phyloP scores from a whole-genome alignment of 2,888 invertebrate species.

The Clusia tigrina region DNA sequence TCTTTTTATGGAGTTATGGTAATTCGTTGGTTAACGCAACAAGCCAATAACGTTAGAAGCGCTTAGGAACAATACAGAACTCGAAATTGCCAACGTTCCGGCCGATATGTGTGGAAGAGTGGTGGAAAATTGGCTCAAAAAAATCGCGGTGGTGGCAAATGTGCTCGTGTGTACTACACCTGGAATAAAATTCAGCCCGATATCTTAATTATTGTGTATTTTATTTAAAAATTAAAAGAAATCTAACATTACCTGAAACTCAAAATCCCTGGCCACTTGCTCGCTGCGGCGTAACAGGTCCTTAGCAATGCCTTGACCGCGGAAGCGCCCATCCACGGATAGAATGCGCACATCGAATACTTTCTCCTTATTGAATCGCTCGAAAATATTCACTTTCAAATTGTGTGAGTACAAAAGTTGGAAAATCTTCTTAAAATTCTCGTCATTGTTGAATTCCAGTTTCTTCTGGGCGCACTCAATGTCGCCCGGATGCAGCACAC shows the following conservation, averaged over 20 bases:
- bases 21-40: too few relatives aligned
- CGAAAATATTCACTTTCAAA: constrained; percentile 74
- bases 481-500: constrained; percentile 77
- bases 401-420: constrained; percentile 77
- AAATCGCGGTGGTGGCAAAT: too few relatives aligned
- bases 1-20: too few relatives aligned
- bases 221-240: too few relatives aligned
- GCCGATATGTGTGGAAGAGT: too few relatives aligned
- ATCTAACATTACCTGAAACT: constrained; percentile 77
- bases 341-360: constrained; percentile 83
- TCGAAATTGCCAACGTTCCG: too few relatives aligned
- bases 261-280: constrained; percentile 71
- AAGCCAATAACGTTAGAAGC: too few relatives aligned
- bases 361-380: constrained; percentile 72
- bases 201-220: too few relatives aligned
- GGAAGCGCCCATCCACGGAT: constrained; percentile 73
- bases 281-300: constrained; percentile 75
- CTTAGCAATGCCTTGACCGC: constrained; percentile 79
- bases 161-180: too few relatives aligned
- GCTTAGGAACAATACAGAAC: too few relatives aligned
- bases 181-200: too few relatives aligned
- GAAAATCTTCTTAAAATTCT: constrained; percentile 81
- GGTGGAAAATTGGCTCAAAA: too few relatives aligned
- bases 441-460: constrained; percentile 71
- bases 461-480: constrained; percentile 75